Evolutionary conservation across 2,888 invertebrate genomes (phyloP).

Genomic region (Malthinus flaveolus): DNA sequence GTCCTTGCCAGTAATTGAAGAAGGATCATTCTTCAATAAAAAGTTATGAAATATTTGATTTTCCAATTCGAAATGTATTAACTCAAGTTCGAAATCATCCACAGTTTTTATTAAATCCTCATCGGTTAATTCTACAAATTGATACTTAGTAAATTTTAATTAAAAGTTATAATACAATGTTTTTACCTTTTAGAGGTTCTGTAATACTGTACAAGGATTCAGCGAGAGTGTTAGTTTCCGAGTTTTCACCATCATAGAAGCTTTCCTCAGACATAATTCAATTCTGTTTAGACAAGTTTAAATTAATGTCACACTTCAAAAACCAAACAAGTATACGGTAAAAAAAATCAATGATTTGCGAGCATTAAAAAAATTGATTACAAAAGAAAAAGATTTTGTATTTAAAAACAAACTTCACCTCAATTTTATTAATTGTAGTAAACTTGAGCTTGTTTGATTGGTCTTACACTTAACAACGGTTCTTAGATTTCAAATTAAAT

Average conservation of each 20-base stretch:
- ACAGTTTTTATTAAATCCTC: constrained; percentile 34
- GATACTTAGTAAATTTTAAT: not conserved
- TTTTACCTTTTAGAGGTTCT: constrained; percentile 15
- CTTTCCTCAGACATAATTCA: constrained; percentile 3
- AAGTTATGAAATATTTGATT: constrained; percentile 40
- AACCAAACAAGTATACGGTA: too few species aligned
- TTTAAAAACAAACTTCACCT: too few species aligned
- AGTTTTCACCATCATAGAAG: not conserved
- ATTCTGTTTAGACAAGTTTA: too few species aligned
- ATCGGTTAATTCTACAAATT: constrained; percentile 34
- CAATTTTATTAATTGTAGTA: too few species aligned
- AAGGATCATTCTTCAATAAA: constrained; percentile 38
- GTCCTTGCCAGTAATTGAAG: constrained; percentile 32
- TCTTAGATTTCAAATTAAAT: too few species aligned
- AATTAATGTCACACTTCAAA: too few species aligned
- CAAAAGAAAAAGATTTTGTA: too few species aligned
- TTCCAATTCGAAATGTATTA: constrained; percentile 37
- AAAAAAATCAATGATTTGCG: too few species aligned
- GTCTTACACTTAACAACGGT: too few species aligned
- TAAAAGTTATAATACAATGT: not conserved
- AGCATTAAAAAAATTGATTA: too few species aligned
- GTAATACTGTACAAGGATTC: not conserved
- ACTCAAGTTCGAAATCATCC: constrained; percentile 32
- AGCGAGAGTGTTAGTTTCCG: too few species aligned
- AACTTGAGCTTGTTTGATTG: too few species aligned